Conservation (phyloP, 2,888 invertebrate genomes). For the Tupiocoris notatus region DNA sequence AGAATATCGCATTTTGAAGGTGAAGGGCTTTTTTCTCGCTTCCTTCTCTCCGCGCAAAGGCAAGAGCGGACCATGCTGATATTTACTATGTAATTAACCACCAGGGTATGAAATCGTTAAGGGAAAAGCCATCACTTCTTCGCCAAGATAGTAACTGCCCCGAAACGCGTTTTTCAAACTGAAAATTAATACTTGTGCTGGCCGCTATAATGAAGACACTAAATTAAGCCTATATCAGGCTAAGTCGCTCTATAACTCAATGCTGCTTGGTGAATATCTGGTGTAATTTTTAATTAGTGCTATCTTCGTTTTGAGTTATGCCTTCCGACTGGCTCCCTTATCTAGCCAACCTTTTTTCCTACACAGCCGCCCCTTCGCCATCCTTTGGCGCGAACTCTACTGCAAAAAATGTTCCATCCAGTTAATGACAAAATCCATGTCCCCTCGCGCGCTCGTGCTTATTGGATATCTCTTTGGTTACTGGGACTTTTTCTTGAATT, state of each 20-base stretch:
- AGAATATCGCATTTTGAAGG: neutral
- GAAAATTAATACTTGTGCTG: constrained; percentile 43
- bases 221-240: constrained; percentile 48
- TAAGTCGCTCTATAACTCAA: constrained; percentile 47
- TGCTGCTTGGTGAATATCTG: constrained; percentile 48
- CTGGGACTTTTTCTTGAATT: constrained; percentile 30
- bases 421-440: constrained; percentile 44
- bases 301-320: constrained; percentile 49
- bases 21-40: constrained; percentile 12
- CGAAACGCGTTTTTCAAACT: constrained; percentile 44
- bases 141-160: constrained; percentile 42
- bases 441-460: constrained; percentile 40
- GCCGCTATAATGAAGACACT: constrained; percentile 47
- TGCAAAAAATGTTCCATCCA: constrained; percentile 43
- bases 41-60: neutral
- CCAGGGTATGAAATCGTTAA: constrained; percentile 34
- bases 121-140: constrained; percentile 42
- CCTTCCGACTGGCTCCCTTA: constrained; percentile 48
- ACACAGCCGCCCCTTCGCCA: constrained; percentile 34
- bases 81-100: constrained; percentile 38
- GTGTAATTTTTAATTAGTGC: constrained; percentile 49
- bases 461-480: constrained; percentile 39
- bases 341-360: constrained; percentile 47
- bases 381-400: neutral
- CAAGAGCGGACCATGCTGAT: constrained; percentile 17